Evolutionary conservation across 2,113 vertebrate genomes (phyloP), one percentile per base, ranked within the genome.

Genomic region (Microcebus lehilahytsara): DNA sequence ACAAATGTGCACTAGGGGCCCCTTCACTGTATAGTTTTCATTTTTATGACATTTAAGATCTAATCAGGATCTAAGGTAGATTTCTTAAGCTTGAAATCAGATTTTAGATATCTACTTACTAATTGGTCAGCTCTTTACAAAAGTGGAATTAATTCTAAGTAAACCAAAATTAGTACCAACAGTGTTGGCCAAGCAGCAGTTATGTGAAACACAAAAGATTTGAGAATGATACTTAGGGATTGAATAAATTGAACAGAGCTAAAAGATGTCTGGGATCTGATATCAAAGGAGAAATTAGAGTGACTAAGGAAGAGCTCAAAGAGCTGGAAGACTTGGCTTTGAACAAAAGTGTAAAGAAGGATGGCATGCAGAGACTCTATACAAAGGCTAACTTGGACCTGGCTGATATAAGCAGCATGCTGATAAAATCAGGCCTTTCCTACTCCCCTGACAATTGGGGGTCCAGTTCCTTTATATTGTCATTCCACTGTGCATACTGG

Each of bases 281-380:
- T 25, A 84, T 84, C 40, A 94, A 84, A 97, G 37, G 62, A 85
- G 30, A 94, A 96, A 94, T 75, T 74, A 42, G 86, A 69, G 40
- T 90, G 53, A 67, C 32, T 92, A 16, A 92, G 40, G 60, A 95
- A 84, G 51, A 83, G 23, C 23, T 95, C 46, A 78, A 86, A 94
- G n/a, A 87, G 20, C 40, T 69, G 16, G n/a, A 72, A 78, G 20
- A 77, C 37, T 77, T 74, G 34, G 5, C 80, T 90, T 87, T 92
- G 62, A 90, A 84, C 4, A 69, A 87, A 94, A 96, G 10, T 53
- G 30, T 64, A 58, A 92, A 75, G n/a, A 84, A 93, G 17, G 12
- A 74, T 53, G 64, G 85, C 58, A 69, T 80, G 2, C 9, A 96
- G 20, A 79, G 51, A 16, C 40, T 74, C 20, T 66, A 22, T 64